Evolutionary conservation across 2,888 invertebrate genomes (phyloP).

Genomic region (Beris chalybata): DNA sequence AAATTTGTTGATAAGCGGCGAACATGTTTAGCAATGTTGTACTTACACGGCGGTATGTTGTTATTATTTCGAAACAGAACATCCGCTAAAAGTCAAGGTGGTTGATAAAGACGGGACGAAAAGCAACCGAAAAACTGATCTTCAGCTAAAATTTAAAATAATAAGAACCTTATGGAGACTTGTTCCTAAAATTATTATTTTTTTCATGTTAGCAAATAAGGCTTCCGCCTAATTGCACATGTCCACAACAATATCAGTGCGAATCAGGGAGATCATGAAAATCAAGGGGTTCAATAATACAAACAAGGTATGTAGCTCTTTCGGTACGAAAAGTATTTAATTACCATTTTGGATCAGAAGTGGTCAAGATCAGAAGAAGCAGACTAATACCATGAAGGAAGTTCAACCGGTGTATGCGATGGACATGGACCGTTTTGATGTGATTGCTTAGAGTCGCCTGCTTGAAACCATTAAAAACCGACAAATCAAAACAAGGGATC

Average conservation of each 20-base stretch:
- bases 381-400: too few relatives aligned
- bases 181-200: conserved; percentile 12
- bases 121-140: neutral
- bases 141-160: neutral
- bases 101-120: conserved; percentile 11
- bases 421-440: too few relatives aligned
- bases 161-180: conserved; percentile 5
- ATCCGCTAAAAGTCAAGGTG: conserved; percentile 19
- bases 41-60: too few relatives aligned
- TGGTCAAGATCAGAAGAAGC: neutral
- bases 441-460: too few relatives aligned
- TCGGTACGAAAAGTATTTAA: conserved; percentile 23
- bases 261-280: neutral
- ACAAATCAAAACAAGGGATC: too few relatives aligned
- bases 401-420: too few relatives aligned
- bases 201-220: conserved; percentile 3
- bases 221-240: conserved; percentile 25
- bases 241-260: conserved; percentile 11
- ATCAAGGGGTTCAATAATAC: conserved; percentile 12
- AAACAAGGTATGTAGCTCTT: conserved; percentile 12
- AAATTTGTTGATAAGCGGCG: conserved; percentile 21
- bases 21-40: conserved; percentile 2
- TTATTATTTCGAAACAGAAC: neutral
- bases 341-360: conserved; percentile 16
- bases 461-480: too few relatives aligned